Evolutionary conservation across 2,797 vertebrate species (phyloP).

Genomic region (Lindbergichthys nudifrons): DNA sequence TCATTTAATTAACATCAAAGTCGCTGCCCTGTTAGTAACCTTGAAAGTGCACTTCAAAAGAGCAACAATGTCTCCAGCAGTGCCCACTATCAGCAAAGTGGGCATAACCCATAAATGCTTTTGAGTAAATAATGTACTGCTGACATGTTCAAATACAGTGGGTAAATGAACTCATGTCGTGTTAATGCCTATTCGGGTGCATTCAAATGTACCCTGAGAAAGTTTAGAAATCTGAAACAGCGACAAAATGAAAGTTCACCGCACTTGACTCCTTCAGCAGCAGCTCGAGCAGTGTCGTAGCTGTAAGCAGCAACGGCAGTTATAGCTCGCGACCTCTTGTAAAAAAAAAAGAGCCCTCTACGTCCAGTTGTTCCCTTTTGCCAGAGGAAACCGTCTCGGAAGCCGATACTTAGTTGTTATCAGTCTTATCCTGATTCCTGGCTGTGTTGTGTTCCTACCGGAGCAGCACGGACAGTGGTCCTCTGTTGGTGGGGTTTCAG

Average conservation of each 20-base stretch:
- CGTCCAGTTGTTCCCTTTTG: conserved; percentile 26
- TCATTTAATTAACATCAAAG: conserved; percentile 34
- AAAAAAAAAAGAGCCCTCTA: conserved; percentile 25
- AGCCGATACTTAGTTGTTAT: background rate
- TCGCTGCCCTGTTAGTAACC: conserved; percentile 19
- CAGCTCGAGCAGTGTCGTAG: conserved; percentile 1
- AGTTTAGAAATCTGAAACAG: conserved; percentile 38
- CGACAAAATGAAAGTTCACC: conserved; percentile 46
- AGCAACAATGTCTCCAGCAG: background rate
- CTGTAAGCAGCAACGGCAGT: conserved; percentile 22
- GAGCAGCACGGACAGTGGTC: conserved; percentile 44
- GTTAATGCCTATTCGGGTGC: background rate
- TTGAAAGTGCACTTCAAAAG: conserved; percentile 24
- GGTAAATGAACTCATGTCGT: background rate
- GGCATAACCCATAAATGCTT: background rate
- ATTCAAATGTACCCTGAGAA: conserved; percentile 27
- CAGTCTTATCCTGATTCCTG: conserved; percentile 17
- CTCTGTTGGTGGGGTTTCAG: conserved; percentile 15
- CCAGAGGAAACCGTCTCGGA: conserved; percentile 8
- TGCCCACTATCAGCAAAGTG: background rate
- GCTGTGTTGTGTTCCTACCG: conserved; percentile 24
- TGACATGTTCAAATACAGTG: conserved; percentile 14
- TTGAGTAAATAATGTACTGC: background rate
- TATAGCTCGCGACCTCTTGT: conserved; percentile 32
- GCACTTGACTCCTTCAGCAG: conserved; percentile 40